Percentiles rank a stretch among this genome's conserved stretches.
phyloP scores from a whole-genome alignment of 1,140 invertebrate genomes.

The Dendrolimus punctatus region DNA sequence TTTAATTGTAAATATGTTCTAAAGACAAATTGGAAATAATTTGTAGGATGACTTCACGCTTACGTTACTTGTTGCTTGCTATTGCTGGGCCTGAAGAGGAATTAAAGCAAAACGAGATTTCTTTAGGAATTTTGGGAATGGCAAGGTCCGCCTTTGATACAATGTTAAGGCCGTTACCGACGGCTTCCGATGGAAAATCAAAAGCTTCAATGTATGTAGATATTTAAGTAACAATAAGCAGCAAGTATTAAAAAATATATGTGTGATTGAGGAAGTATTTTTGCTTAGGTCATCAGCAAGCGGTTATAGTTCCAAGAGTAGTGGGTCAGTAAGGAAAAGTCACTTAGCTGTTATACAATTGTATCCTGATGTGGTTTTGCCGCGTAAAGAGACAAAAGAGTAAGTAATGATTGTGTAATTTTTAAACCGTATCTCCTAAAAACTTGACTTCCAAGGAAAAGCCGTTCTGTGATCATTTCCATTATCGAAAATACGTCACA shows the following conservation, averaged over 20 bases:
- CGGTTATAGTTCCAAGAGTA: conserved; percentile 17
- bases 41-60: conserved; percentile 34
- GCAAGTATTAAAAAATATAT: neutral
- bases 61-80: conserved; percentile 38
- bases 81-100: conserved; percentile 43
- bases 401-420: conserved; percentile 11
- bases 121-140: conserved; percentile 53
- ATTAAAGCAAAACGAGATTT: conserved; percentile 25
- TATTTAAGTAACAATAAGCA: neutral
- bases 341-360: conserved; percentile 11
- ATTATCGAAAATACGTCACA: no score
- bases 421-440: no score
- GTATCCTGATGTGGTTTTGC: conserved; percentile 25
- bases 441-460: no score
- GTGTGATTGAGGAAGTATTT: neutral
- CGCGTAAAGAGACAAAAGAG: conserved; percentile 12
- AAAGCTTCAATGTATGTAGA: conserved; percentile 51
- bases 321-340: conserved; percentile 17
- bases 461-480: no score
- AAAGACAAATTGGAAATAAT: neutral
- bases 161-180: conserved; percentile 46
- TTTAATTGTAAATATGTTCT: neutral
- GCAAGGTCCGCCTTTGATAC: conserved; percentile 44
- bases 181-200: conserved; percentile 27
- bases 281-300: conserved; percentile 17